These are phyloP conservation scores for Eristalinus sepulchralis DNA, from an alignment of 2,888 invertebrate genomes.

Conservation along the genomic window DNA sequence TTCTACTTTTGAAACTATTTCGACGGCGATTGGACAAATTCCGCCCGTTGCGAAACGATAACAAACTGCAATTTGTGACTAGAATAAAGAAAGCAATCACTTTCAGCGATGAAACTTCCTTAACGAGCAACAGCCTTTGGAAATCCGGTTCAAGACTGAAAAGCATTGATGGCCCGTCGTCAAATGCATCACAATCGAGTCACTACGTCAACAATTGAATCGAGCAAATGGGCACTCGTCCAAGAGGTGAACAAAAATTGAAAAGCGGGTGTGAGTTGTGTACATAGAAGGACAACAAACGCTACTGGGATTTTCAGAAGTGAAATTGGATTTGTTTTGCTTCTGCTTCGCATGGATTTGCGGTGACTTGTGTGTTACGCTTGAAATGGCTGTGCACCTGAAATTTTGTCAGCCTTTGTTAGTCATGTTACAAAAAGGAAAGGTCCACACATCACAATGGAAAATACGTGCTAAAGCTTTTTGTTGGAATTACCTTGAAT, in stretches of 20 bases:
- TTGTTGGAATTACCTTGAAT: too few relatives aligned
- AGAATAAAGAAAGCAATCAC: neutral
- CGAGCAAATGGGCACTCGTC: neutral
- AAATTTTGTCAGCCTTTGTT: too few relatives aligned
- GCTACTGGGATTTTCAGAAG: too few relatives aligned
- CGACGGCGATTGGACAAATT: neutral
- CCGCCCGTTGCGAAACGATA: neutral
- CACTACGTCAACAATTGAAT: neutral
- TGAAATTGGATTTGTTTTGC: too few relatives aligned
- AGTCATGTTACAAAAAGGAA: too few relatives aligned
- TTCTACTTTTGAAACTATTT: too few relatives aligned
- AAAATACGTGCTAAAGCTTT: too few relatives aligned
- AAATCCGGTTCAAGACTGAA: neutral
- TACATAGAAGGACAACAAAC: neutral
- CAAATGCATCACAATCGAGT: neutral
- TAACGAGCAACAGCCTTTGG: neutral
- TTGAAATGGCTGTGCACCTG: too few relatives aligned
- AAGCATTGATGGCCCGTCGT: neutral
- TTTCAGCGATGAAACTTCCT: neutral
- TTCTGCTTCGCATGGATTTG: too few relatives aligned
- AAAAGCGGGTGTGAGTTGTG: neutral
- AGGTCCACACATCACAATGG: too few relatives aligned
- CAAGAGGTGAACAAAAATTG: neutral
- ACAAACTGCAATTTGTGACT: neutral
- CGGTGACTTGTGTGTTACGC: too few relatives aligned